Evolutionary conservation across 1,140 invertebrate species (phyloP).

Genomic region (Zaprionus lachaisei): DNA sequence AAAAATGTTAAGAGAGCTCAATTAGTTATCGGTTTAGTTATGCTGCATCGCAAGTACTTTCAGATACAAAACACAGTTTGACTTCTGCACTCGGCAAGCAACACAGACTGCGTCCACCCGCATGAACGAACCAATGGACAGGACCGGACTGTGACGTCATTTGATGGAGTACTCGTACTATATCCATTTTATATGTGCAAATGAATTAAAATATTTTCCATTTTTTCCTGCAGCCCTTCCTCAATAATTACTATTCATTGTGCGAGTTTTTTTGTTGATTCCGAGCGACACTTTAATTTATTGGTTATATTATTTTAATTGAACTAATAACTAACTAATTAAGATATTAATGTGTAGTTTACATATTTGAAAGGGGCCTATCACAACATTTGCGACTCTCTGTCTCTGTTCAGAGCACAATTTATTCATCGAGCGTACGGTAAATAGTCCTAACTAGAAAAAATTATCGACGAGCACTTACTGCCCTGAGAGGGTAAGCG

Average conservation of each 20-base stretch:
- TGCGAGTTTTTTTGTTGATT: conserved; percentile 10
- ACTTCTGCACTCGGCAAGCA: conserved; percentile 13
- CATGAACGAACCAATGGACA: conserved; percentile 16
- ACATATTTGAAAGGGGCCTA: conserved; percentile 14
- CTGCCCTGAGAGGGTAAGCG: background rate
- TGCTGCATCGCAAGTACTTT: conserved; percentile 4
- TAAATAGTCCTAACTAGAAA: conserved; percentile 53
- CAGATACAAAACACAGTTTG: conserved; percentile 13
- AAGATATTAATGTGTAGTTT: conserved; percentile 29
- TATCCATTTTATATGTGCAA: conserved; percentile 10
- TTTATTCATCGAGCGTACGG: conserved; percentile 28
- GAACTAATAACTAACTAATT: conserved; percentile 43
- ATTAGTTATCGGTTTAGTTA: conserved; percentile 69
- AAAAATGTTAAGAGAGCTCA: conserved; percentile 66
- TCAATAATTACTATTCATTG: conserved; percentile 14
- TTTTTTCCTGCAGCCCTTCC: background rate
- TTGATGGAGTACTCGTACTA: background rate
- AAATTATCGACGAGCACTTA: conserved; percentile 29
- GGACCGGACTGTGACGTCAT: background rate
- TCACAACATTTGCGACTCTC: conserved; percentile 15
- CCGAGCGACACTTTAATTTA: conserved; percentile 25
- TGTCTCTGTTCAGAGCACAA: conserved; percentile 20
- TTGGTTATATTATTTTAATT: conserved; percentile 26
- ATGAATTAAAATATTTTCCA: conserved; percentile 56
- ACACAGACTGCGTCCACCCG: conserved; percentile 31